Evolutionary conservation across 2,888 invertebrate genomes (phyloP).

Genomic region (Mantis religiosa): DNA sequence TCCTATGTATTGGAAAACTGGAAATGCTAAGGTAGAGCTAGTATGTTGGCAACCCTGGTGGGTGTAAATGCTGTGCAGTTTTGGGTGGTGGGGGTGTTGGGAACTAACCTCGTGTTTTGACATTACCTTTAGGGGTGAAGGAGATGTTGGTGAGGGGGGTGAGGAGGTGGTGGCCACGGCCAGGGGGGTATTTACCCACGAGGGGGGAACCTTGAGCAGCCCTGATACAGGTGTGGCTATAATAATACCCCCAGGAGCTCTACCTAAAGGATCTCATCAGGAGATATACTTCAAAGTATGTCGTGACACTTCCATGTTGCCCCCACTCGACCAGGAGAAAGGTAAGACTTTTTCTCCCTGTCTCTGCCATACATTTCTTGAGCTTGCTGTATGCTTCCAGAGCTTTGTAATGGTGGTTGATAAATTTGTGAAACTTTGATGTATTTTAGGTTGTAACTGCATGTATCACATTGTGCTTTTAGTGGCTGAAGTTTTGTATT

Average conservation of each 20-base stretch:
- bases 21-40: neutral
- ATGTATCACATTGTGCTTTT: neutral
- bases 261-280: constrained; percentile 76
- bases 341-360: constrained; percentile 53
- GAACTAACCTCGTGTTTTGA: constrained; percentile 20
- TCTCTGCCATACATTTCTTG: neutral
- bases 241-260: constrained; percentile 83
- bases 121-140: constrained; percentile 24
- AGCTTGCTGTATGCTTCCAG: neutral
- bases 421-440: neutral
- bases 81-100: constrained; percentile 1
- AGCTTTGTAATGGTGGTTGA: neutral
- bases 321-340: constrained; percentile 86
- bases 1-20: neutral
- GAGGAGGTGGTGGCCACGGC: constrained; percentile 41
- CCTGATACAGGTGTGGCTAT: constrained; percentile 88
- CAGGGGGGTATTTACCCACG: constrained; percentile 62
- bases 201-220: constrained; percentile 79
- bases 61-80: neutral
- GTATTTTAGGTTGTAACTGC: neutral
- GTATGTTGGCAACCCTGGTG: neutral
- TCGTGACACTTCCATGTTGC: constrained; percentile 60
- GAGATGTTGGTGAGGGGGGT: constrained; percentile 26
- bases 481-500: neutral
- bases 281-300: constrained; percentile 84